Evolutionary conservation across 2,888 invertebrate species (phyloP), one percentile per base, ranked within the genome.

Genomic region (Amblyjoppa proteus): DNA sequence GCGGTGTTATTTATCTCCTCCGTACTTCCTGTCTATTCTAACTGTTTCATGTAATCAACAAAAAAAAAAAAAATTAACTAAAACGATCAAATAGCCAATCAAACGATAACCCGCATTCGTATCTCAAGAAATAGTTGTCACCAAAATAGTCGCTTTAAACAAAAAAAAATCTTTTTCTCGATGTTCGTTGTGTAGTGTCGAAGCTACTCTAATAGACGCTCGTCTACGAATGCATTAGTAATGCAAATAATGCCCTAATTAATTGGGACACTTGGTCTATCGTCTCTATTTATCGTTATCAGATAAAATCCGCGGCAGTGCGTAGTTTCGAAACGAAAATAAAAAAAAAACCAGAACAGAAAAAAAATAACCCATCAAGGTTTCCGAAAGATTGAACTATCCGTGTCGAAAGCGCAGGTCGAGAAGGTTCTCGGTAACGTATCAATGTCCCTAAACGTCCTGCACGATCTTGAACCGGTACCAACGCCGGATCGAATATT

Each of bases 41-140:
- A 79, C 86, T 77, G 74, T 86, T 82, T 87, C 82, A 13, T 75
- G 80, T 84, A 87, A 83, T 79, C 81, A 84, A 82, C 68, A 82
- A 66, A 74, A 64, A 11, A 41, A 74, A 49, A 41, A 20, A 73
- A n/a, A 87, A 80, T 77, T 51, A 76, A 31, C n/a, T 77, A 66
- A 51, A 70, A 53, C 58, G 68, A 86, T 83, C 81, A 86, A 86
- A 87, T 87, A 83, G 70, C 66, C 61, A 83, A 83, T 84, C 86
- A 81, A 86, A 80, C 51, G 61, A 70, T 73, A 71, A 69, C 68
- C 45, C 56, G 41, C 73, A 73, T 75, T 70, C 81, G 71, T 80
- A 79, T 78, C 56, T 80, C 66, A 78, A 56, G 58, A 78, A 81
- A 66, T 53, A 61, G 70, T 80, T 75, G 56, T 64, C 74, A 78